A percentile compares a stretch with the other conserved stretches of the same genome.
Evolutionary conservation across 2,888 invertebrate species (phyloP).

Genomic region (Agrochola lota): DNA sequence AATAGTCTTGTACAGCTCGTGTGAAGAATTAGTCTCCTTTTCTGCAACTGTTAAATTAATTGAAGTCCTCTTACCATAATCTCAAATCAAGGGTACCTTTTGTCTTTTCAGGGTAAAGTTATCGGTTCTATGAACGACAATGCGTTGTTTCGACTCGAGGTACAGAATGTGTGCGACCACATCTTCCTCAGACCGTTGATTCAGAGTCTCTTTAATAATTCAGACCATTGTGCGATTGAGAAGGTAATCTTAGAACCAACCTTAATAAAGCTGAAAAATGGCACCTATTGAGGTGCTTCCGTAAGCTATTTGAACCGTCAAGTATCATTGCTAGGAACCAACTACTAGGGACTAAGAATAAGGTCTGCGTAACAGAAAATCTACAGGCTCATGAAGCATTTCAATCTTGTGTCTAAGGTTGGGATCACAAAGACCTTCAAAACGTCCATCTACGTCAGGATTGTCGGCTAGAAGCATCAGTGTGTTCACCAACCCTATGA

Average conservation of each 20-base stretch:
- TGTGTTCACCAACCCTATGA: not conserved
- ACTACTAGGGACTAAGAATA: not conserved
- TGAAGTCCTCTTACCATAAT: not conserved
- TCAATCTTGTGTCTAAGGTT: not conserved
- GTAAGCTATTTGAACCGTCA: not conserved
- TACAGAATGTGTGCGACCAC: slow-evolving; percentile 56
- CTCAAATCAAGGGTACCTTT: not conserved
- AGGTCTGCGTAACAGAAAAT: not conserved
- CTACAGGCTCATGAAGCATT: not conserved
- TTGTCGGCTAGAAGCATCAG: not conserved
- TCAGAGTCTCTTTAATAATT: slow-evolving; percentile 32
- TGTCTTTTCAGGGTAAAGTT: slow-evolving; percentile 53
- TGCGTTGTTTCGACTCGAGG: slow-evolving; percentile 31
- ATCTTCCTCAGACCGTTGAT: slow-evolving; percentile 41
- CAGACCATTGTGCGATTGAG: slow-evolving; percentile 50
- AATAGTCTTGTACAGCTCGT: too few relatives aligned
- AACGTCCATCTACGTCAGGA: not conserved
- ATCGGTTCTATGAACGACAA: slow-evolving; percentile 41
- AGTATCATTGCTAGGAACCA: not conserved
- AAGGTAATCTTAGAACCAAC: slow-evolving; percentile 48
- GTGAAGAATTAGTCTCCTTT: not conserved
- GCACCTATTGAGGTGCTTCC: not conserved
- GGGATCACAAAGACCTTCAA: not conserved
- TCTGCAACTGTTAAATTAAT: not conserved
- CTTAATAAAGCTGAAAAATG: not conserved